Evolutionary conservation across 2,113 vertebrate genomes (phyloP).

Genomic region (Megaleporinus macrocephalus): DNA sequence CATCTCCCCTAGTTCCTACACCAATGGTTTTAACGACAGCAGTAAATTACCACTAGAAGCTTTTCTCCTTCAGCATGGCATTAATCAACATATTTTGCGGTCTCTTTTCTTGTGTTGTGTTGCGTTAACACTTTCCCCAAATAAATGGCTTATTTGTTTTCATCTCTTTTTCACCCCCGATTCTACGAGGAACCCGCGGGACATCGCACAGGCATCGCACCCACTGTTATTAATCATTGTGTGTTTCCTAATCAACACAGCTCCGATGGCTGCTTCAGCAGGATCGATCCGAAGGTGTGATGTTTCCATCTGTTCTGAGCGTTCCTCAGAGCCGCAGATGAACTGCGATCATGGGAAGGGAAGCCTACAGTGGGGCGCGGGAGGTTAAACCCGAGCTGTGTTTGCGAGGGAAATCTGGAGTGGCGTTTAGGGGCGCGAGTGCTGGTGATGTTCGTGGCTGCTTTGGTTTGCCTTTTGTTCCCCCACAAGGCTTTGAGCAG

Average conservation of each 20-base stretch:
- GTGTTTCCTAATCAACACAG: slow-evolving; percentile 33
- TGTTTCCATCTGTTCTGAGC: slow-evolving; percentile 13
- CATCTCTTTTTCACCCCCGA: neutral
- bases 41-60: slow-evolving; percentile 15
- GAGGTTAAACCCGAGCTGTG: neutral
- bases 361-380: neutral
- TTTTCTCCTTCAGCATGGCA: neutral
- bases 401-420: neutral
- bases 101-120: no score
- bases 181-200: neutral
- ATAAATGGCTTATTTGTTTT: slow-evolving; percentile 10
- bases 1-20: no score
- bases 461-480: slow-evolving; percentile 24
- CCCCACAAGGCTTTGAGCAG: neutral
- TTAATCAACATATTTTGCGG: slow-evolving; percentile 32
- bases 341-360: slow-evolving; percentile 17
- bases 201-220: slow-evolving; percentile 8
- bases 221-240: slow-evolving; percentile 29
- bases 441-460: slow-evolving; percentile 29
- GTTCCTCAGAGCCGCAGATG: slow-evolving; percentile 8
- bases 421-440: slow-evolving; percentile 16
- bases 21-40: neutral
- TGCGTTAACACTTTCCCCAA: neutral
- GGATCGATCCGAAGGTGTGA: slow-evolving; percentile 42
- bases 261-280: slow-evolving; percentile 33